phyloP scores from a whole-genome alignment of 2,797 vertebrate genomes.

The Halcyon badia region DNA sequence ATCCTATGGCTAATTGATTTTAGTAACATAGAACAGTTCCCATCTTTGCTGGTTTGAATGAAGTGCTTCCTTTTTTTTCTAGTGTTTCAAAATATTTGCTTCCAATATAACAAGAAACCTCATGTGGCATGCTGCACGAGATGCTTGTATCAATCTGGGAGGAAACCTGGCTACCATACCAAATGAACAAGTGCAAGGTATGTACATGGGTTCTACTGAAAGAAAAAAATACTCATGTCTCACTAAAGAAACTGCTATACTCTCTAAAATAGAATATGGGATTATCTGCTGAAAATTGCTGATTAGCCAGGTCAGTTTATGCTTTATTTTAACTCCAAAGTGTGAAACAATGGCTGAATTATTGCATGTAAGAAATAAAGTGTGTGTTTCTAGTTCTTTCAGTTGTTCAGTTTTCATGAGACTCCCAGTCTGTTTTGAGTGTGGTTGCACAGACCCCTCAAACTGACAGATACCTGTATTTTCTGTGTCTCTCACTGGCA shows the following conservation, averaged over 20 bases:
- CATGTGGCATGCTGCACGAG: slow-evolving; percentile 84
- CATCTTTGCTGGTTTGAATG: not conserved
- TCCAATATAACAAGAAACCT: slow-evolving; percentile 68
- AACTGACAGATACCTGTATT: not conserved
- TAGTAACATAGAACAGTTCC: not conserved
- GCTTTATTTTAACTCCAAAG: not conserved
- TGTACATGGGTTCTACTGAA: not conserved
- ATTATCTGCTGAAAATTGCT: not conserved
- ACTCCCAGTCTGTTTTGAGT: not conserved
- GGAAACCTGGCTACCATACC: slow-evolving; percentile 89
- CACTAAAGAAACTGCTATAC: not conserved
- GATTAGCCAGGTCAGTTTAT: not conserved
- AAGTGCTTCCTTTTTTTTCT: not conserved
- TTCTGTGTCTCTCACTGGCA: not conserved
- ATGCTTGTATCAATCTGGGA: slow-evolving; percentile 80
- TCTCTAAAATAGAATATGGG: not conserved
- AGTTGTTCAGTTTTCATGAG: not conserved
- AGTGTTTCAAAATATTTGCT: slow-evolving; percentile 90
- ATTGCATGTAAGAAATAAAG: not conserved
- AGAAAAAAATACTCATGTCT: not conserved
- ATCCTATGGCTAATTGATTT: not conserved
- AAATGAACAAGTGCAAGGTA: slow-evolving; percentile 88
- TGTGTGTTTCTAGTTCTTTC: not conserved
- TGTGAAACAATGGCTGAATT: not conserved
- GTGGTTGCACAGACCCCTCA: not conserved